Evolutionary conservation across 2,888 invertebrate species (phyloP), one percentile per base, ranked within the genome.

Genomic region (Chrysolina oricalcia): DNA sequence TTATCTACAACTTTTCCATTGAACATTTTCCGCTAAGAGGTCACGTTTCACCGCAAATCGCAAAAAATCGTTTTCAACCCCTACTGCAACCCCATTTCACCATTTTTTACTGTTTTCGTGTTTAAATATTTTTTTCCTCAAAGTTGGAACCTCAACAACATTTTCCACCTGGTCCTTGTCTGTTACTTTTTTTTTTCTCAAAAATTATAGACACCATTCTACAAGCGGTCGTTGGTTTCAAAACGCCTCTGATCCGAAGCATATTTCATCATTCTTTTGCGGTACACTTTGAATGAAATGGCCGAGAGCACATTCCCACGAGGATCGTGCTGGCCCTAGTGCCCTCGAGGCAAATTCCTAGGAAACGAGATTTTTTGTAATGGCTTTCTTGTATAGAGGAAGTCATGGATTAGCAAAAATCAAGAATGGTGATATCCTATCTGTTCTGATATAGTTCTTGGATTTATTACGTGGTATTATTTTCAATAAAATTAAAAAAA

Each of bases 301-400:
- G 72, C 74, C 76, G 73, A 69, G 72, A 76, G 72, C 77, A 69
- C 78, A 75, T 79, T 79, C 75, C 73, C 75, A 76, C 75, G 75
- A 69, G 72, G 75, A 73, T 81, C 82, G 81, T 78, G 80, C 75
- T 63, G 73, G 75, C 64, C 78, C 75, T 65, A 64, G 48, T 68
- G 77, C 78, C 80, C 77, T 76, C 63, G 73, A 70, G 79, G 80
- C 77, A 77, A 72, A 79, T 79, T 78, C 75, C 74, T 59, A 19
- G 69, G 72, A 74, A 77, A 75, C 74, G 73, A 73, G 72, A 72
- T 70, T 79, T 79, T 78, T 78, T 77, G 66, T 74, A 27, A 69
- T 56, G 48, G 73, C 65, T 73, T 73, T 72, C 63, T 62, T 65
- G 75, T 76, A 72, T 77, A 79, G 73, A 76, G 77, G 78, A 79